These are phyloP conservation scores for Epinephelus fuscoguttatus DNA, from an alignment of 2,113 vertebrate species.

Conservation along the genomic window DNA sequence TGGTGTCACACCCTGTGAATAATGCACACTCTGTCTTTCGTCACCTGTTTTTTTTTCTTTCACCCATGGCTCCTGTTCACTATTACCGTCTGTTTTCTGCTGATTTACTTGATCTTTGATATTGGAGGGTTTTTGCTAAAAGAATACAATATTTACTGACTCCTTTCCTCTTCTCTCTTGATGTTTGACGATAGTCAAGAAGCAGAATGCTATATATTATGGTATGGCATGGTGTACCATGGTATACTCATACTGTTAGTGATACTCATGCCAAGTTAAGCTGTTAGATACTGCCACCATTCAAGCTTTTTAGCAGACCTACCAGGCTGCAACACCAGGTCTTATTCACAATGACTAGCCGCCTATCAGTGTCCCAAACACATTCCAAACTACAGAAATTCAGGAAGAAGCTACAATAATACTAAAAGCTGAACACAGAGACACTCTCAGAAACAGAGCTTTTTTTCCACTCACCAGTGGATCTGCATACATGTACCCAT, in stretches of 20 bases:
- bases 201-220: constrained; percentile 12
- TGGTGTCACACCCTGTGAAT: constrained; percentile 69
- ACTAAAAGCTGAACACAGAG: background rate
- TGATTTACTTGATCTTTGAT: constrained; percentile 36
- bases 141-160: constrained; percentile 14
- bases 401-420: no score
- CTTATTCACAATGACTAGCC: background rate
- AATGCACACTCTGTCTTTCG: constrained; percentile 52
- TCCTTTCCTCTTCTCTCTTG: constrained; percentile 29
- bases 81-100: constrained; percentile 54
- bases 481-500: background rate
- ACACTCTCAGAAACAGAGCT: no score
- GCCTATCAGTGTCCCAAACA: background rate
- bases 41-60: constrained; percentile 57
- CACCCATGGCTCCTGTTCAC: constrained; percentile 35
- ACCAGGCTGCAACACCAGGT: background rate
- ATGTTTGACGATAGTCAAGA: constrained; percentile 45
- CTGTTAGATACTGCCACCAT: background rate
- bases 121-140: constrained; percentile 29
- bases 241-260: background rate
- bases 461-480: no score
- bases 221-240: background rate
- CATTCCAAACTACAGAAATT: background rate
- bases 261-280: background rate
- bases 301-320: background rate